Percentiles rank a stretch among this genome's conserved stretches.
Evolutionary conservation across 2,888 invertebrate genomes (phyloP).

Genomic region (Epinotia brunnichana): DNA sequence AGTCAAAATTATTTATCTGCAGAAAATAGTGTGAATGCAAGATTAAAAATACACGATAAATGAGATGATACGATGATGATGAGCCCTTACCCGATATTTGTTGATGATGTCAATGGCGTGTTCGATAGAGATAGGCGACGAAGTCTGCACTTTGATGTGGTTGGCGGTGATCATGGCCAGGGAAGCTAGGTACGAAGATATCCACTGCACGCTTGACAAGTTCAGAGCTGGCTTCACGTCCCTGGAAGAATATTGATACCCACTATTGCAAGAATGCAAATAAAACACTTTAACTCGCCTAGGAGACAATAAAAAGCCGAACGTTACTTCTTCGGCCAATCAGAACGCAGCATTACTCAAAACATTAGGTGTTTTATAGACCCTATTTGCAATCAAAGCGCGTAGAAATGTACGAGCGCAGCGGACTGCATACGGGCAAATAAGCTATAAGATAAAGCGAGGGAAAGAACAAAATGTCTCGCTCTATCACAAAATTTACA

Average conservation of each 20-base stretch:
- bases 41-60: too few relatives aligned
- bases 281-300: not conserved
- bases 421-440: too few relatives aligned
- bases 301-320: not conserved
- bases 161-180: constrained; percentile 52
- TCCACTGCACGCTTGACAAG: constrained; percentile 68
- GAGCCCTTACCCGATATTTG: constrained; percentile 62
- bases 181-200: constrained; percentile 58
- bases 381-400: too few relatives aligned
- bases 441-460: too few relatives aligned
- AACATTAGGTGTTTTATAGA: too few relatives aligned
- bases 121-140: constrained; percentile 55
- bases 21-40: too few relatives aligned
- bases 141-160: constrained; percentile 62
- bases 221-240: constrained; percentile 50
- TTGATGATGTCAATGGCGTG: constrained; percentile 70
- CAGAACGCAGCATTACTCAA: too few relatives aligned
- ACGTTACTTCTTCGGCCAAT: too few relatives aligned
- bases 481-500: too few relatives aligned
- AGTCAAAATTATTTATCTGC: not conserved
- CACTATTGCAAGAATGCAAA: not conserved
- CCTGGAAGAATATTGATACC: constrained; percentile 32
- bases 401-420: too few relatives aligned
- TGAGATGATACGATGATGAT: too few relatives aligned
- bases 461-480: too few relatives aligned